Conservation (phyloP, 23 tunicate genomes). For the Clavelina lepadiformis region DNA sequence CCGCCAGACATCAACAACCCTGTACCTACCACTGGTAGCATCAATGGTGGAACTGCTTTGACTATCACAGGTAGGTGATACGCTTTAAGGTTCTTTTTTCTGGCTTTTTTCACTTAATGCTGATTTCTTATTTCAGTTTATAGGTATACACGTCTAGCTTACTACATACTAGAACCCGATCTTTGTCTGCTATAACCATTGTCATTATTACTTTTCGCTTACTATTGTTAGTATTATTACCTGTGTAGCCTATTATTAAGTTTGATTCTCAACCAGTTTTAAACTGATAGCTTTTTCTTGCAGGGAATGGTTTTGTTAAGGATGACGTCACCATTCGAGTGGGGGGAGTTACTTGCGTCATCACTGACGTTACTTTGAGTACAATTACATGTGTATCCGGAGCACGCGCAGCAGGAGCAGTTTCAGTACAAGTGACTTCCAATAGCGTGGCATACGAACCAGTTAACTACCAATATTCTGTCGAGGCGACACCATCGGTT, state of each 20-base stretch:
- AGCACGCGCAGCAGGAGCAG: constrained; percentile 10
- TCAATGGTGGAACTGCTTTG: constrained; percentile 30
- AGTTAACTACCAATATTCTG: constrained; percentile 10
- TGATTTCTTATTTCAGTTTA: no score
- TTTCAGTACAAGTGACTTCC: constrained; percentile 14
- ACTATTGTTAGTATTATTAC: neutral
- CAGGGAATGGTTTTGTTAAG: constrained; percentile 60
- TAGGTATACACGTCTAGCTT: no score
- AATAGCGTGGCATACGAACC: constrained; percentile 8
- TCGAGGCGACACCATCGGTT: constrained; percentile 47
- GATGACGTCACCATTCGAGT: constrained; percentile 27
- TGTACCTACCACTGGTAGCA: constrained; percentile 8
- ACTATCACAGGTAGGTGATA: constrained; percentile 7
- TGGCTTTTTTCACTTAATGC: no score
- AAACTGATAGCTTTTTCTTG: no score
- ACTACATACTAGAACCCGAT: no score
- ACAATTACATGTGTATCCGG: constrained; percentile 28
- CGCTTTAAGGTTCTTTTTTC: no score
- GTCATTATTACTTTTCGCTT: no score
- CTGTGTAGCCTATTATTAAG: neutral
- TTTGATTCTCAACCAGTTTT: no score
- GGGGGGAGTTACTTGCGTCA: constrained; percentile 24
- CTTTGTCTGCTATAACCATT: no score
- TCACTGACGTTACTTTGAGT: constrained; percentile 8
- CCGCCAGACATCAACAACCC: constrained; percentile 9